phyloP scores from a whole-genome alignment of 2,113 vertebrate species.

The Piaya cayana region DNA sequence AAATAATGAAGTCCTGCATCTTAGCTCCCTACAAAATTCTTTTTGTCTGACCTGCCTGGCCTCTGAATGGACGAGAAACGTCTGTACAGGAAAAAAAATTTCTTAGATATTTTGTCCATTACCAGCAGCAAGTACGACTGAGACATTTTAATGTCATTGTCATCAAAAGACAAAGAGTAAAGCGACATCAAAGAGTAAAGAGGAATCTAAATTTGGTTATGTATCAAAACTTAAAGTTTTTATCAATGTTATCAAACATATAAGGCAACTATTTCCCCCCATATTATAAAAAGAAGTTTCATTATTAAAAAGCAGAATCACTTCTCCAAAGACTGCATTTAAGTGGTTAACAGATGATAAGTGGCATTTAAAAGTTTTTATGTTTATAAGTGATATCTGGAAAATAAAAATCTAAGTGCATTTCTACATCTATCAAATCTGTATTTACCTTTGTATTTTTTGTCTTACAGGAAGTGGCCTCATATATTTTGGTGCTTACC shows the following conservation, averaged over 20 bases:
- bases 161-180: background rate
- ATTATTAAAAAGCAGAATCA: background rate
- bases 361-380: background rate
- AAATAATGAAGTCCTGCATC: background rate
- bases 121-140: background rate
- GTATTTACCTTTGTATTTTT: background rate
- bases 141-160: background rate
- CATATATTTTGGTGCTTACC: constrained; percentile 74
- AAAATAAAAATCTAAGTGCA: background rate
- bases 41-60: background rate
- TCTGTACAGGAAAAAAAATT: background rate
- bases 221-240: background rate
- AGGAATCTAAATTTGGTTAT: background rate
- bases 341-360: background rate
- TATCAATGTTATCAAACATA: background rate
- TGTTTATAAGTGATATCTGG: background rate
- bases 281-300: background rate
- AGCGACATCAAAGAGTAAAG: background rate
- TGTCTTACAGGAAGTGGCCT: background rate
- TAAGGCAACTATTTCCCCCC: background rate
- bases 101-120: background rate
- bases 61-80: background rate
- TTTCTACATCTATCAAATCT: background rate
- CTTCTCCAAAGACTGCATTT: background rate
- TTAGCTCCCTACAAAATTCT: background rate